A percentile compares a stretch with the other conserved stretches of the same genome.
phyloP scores from a whole-genome alignment of 2,113 vertebrate species.

The Atrichornis clamosus region DNA sequence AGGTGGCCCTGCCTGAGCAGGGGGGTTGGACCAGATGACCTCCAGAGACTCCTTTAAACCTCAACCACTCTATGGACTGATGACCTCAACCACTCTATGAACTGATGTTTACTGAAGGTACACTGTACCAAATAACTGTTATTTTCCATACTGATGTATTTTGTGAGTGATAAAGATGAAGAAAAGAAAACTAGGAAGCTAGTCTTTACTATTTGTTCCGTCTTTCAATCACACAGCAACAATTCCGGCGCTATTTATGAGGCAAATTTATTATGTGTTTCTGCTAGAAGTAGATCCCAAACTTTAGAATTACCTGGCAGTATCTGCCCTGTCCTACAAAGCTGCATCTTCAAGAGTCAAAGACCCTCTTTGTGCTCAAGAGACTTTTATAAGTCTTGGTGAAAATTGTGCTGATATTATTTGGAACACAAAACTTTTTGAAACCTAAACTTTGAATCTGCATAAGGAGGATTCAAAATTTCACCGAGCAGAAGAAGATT shows the following conservation, averaged over 20 bases:
- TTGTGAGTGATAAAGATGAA: background rate
- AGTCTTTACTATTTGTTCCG: background rate
- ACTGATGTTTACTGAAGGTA: background rate
- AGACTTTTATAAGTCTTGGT: background rate
- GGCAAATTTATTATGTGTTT: background rate
- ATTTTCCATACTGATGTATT: background rate
- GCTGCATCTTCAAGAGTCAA: background rate
- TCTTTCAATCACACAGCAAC: background rate
- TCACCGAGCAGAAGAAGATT: background rate
- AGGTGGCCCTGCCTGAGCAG: background rate
- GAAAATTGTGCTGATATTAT: background rate
- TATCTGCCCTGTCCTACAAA: background rate
- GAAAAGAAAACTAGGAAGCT: background rate
- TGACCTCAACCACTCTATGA: background rate
- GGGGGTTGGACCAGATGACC: background rate
- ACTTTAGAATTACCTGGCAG: background rate
- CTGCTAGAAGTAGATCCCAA: background rate
- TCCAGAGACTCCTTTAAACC: background rate
- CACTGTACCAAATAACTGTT: background rate
- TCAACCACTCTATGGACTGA: background rate
- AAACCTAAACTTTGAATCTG: background rate
- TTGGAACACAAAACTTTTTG: background rate
- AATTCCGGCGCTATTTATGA: background rate
- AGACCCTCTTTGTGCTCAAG: background rate
- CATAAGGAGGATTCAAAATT: background rate